Base-by-base conservation (phyloP, 2,113 vertebrate species). In the Nerophis lumbriciformis region DNA sequence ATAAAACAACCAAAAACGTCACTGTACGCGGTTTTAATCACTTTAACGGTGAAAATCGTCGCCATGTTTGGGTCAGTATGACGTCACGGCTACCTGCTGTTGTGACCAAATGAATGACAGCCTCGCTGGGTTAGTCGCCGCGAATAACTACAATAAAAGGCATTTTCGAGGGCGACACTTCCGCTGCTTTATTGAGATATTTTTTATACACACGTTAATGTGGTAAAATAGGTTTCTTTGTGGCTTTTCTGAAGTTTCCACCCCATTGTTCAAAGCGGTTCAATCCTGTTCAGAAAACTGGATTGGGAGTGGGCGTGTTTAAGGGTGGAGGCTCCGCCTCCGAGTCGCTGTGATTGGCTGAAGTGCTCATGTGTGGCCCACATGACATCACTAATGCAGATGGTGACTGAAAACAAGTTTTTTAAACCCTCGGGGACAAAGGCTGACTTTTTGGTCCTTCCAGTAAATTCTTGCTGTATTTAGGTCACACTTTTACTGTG, bases 201-300 rank as follows among this genome's bases (percentile, higher is more conserved):
- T 62, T 63, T 21, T 2, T 10, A 28, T 28, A 28, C 6, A 37
- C 12, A 64, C 10, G 67, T 68, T 8, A 13, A 39, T 52, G 51
- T 66, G 4, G 28, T 50, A 50, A 54, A 14, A 48, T 15, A 6
- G 12, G 66, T 86, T 81, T 84, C 78, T 80, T 77, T 78, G 79
- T 80, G 77, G 71, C 69, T 81, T 93, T 92, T 92, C 88, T 90
- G 84, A 95, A 97, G 93, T 97, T 97, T 94, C 89, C 93, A 94
- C 92, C 93, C 28, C 93, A 95, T 98, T 98, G 94, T 98, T 96
- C 91, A 93, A 98, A 98, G 95, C 95, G 96, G 95, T 98, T 98
- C 93, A 95, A 98, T 96, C 96, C 95, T 98, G 95, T 98, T 98
- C 93, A 85, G 92, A 93, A 93, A 87, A 94, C 95, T 93, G 92